A percentile compares a stretch with the other conserved stretches of the same genome.
These are phyloP conservation scores for Miniopterus natalensis DNA, from an alignment of 2,113 vertebrate genomes.

Conservation along the genomic window DNA sequence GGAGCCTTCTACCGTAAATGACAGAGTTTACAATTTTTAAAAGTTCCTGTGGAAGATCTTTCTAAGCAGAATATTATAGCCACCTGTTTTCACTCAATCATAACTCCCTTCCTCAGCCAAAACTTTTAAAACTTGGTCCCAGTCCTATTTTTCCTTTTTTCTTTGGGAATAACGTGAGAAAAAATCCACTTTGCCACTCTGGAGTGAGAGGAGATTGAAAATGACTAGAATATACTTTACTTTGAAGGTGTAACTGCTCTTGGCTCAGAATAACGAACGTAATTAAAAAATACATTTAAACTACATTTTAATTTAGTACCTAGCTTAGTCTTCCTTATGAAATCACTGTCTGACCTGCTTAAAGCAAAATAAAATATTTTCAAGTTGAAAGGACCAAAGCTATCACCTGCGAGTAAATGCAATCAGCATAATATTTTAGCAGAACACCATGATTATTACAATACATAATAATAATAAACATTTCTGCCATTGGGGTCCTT, in stretches of 20 bases:
- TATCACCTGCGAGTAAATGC: slow-evolving; percentile 50
- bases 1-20: slow-evolving; percentile 22
- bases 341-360: slow-evolving; percentile 45
- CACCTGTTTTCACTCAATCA: slow-evolving; percentile 65
- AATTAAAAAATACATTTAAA: slow-evolving; percentile 72
- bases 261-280: slow-evolving; percentile 69
- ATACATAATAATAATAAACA: slow-evolving; percentile 63
- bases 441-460: slow-evolving; percentile 51
- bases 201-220: slow-evolving; percentile 57
- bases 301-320: slow-evolving; percentile 45
- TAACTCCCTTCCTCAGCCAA: slow-evolving; percentile 66
- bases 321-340: slow-evolving; percentile 55
- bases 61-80: slow-evolving; percentile 47
- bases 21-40: slow-evolving; percentile 28
- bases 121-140: slow-evolving; percentile 35
- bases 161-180: slow-evolving; percentile 44
- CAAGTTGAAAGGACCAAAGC: slow-evolving; percentile 35
- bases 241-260: slow-evolving; percentile 63
- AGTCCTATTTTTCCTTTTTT: slow-evolving; percentile 23
- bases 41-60: slow-evolving; percentile 53
- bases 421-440: slow-evolving; percentile 55
- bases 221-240: slow-evolving; percentile 70
- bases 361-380: slow-evolving; percentile 71
- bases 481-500: slow-evolving; percentile 38
- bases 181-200: slow-evolving; percentile 57